Evolutionary conservation across 2,888 invertebrate genomes (phyloP).

Genomic region (Amblyteles armatorius): DNA sequence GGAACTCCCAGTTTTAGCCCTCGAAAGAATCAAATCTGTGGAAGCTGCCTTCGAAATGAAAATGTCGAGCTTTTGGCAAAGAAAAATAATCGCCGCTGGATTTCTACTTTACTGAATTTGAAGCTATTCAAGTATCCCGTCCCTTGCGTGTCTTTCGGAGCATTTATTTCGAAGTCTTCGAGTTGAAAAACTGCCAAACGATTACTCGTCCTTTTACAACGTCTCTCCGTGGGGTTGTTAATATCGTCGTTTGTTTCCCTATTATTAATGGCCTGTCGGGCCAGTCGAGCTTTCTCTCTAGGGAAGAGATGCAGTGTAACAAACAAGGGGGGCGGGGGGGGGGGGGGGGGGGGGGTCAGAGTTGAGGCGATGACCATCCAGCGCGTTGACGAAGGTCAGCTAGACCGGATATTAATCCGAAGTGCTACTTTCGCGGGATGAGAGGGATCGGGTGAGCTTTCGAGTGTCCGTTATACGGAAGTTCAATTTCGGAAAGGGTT

Average conservation of each 20-base stretch:
- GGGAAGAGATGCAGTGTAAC: background rate
- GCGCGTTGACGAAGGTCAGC: slow-evolving; percentile 41
- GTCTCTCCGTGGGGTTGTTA: background rate
- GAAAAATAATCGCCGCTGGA: too few relatives aligned
- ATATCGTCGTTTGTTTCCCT: background rate
- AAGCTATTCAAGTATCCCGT: too few relatives aligned
- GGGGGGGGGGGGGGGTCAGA: background rate
- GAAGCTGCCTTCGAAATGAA: slow-evolving; percentile 9
- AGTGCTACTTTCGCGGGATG: slow-evolving; percentile 48
- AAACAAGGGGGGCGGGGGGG: background rate
- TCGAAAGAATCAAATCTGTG: background rate
- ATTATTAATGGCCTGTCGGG: background rate
- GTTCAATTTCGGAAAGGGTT: slow-evolving; percentile 44
- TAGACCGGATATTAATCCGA: slow-evolving; percentile 66
- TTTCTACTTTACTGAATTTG: too few relatives aligned
- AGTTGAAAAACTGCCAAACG: background rate
- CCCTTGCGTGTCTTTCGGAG: too few relatives aligned
- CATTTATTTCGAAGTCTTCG: background rate
- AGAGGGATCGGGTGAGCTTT: slow-evolving; percentile 1
- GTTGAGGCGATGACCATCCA: background rate
- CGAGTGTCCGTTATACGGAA: slow-evolving; percentile 54
- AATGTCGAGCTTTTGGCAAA: slow-evolving; percentile 35
- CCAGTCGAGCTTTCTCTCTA: background rate
- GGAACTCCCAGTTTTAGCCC: background rate
- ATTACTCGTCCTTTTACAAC: background rate